Conservation (phyloP, 2,888 invertebrate genomes). For the Plusia festucae region DNA sequence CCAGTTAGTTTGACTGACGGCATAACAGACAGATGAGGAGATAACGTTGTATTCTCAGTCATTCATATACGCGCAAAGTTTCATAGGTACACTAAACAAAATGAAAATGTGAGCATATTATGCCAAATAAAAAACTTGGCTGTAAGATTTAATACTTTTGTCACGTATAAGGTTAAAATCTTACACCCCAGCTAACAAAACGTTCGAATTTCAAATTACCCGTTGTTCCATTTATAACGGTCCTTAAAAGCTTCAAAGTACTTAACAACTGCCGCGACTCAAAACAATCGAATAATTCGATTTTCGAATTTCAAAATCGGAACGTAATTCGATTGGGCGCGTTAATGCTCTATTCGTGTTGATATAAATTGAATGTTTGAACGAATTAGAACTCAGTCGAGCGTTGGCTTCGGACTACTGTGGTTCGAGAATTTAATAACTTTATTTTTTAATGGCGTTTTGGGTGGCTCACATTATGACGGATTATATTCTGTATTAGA, state of each 20-base stretch:
- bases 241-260: slow-evolving; percentile 59
- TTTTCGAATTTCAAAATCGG: slow-evolving; percentile 82
- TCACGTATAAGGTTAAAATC: slow-evolving; percentile 31
- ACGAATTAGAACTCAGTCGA: slow-evolving; percentile 77
- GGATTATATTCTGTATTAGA: slow-evolving; percentile 70
- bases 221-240: slow-evolving; percentile 37
- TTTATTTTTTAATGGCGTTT: slow-evolving; percentile 69
- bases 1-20: slow-evolving; percentile 1
- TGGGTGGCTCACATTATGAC: slow-evolving; percentile 69
- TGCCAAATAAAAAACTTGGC: no score
- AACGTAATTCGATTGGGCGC: slow-evolving; percentile 81
- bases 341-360: slow-evolving; percentile 84
- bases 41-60: background rate
- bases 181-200: slow-evolving; percentile 18
- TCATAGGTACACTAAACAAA: no score
- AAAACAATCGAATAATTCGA: slow-evolving; percentile 81
- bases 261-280: slow-evolving; percentile 49
- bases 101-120: no score
- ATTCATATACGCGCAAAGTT: no score
- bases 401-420: slow-evolving; percentile 65
- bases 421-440: slow-evolving; percentile 63
- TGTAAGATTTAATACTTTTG: slow-evolving; percentile 23
- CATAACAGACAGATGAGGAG: background rate
- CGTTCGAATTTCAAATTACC: slow-evolving; percentile 38
- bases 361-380: slow-evolving; percentile 80